phyloP scores from a whole-genome alignment of 2,113 vertebrate species.

The Carlito syrichta region DNA sequence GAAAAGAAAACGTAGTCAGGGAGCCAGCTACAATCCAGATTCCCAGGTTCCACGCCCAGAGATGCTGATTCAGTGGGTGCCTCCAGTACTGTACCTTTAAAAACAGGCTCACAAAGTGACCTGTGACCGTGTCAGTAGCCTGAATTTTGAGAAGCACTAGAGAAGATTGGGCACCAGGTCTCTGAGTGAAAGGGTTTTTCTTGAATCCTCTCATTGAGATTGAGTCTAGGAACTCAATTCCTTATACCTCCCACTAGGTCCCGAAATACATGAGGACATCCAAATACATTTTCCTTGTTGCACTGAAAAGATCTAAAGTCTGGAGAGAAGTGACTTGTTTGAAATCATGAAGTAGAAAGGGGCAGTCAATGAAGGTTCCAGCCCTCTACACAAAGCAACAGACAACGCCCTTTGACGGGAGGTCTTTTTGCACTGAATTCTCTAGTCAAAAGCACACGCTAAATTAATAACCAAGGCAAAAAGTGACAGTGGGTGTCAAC shows the following conservation, averaged over 20 bases:
- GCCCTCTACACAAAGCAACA: not conserved
- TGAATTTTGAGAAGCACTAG: not conserved
- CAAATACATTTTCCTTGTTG: not conserved
- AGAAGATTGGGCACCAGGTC: not conserved
- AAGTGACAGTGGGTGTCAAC: not conserved
- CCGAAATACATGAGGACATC: not conserved
- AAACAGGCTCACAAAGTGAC: not conserved
- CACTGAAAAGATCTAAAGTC: not conserved
- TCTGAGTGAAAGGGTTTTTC: not conserved
- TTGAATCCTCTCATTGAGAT: too few species aligned
- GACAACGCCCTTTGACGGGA: not conserved
- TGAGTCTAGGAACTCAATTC: not conserved
- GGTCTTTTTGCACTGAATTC: not conserved
- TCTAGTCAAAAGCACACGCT: not conserved
- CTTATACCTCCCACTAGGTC: not conserved
- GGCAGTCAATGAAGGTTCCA: not conserved
- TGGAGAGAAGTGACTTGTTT: not conserved
- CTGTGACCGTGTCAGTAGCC: not conserved
- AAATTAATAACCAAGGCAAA: not conserved
- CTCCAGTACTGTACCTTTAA: not conserved
- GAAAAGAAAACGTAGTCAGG: not conserved
- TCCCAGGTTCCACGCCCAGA: too few species aligned
- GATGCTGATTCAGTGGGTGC: not conserved
- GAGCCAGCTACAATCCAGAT: not conserved
- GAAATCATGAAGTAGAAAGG: not conserved